phyloP scores from a whole-genome alignment of 1,140 invertebrate species.

The Schlechtendalia chinensis region DNA sequence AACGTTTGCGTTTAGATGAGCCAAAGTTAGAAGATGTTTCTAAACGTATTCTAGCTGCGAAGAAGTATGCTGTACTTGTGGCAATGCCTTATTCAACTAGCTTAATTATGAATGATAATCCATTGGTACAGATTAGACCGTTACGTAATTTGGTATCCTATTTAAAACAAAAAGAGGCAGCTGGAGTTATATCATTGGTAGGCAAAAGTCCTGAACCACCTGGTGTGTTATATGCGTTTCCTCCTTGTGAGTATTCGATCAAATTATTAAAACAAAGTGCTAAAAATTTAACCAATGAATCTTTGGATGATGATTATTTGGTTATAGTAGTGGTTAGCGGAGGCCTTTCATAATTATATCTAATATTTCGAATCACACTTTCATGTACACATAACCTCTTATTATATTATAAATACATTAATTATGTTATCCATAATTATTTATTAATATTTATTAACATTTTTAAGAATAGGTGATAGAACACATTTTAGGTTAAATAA shows the following conservation, averaged over 20 bases:
- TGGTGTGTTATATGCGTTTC: conserved; percentile 94
- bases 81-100: conserved; percentile 79
- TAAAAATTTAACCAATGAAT: conserved; percentile 82
- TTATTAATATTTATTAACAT: neutral
- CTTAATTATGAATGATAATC: conserved; percentile 71
- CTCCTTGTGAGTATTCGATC: conserved; percentile 87
- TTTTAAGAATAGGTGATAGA: neutral
- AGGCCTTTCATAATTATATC: conserved; percentile 59
- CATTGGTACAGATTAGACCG: conserved; percentile 84
- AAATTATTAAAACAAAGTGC: conserved; percentile 85
- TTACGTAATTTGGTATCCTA: conserved; percentile 94
- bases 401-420: neutral
- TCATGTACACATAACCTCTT: neutral
- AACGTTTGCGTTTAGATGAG: conserved; percentile 88
- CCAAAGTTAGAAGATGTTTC: conserved; percentile 94
- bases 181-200: conserved; percentile 89
- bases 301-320: conserved; percentile 88
- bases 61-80: conserved; percentile 84
- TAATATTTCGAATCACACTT: conserved; percentile 59
- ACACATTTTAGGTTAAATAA: conserved; percentile 10
- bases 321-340: conserved; percentile 93
- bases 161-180: conserved; percentile 95
- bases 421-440: neutral
- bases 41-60: conserved; percentile 83
- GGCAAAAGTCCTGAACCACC: conserved; percentile 85